Conservation (phyloP, 2,113 vertebrate genomes). For the Marmota monax region DNA sequence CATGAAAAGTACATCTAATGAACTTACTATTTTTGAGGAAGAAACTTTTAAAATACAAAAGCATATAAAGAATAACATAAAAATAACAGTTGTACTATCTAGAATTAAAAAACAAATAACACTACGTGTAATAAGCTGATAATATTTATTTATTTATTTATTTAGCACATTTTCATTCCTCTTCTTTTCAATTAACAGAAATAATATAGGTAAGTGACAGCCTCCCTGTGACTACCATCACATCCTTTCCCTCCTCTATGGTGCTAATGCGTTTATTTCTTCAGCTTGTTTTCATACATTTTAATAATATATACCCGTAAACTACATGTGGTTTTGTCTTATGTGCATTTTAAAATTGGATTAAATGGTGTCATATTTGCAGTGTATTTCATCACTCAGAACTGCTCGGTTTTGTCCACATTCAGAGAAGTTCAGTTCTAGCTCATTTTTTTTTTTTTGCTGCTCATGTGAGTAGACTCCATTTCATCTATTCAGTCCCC, state of each 20-base stretch:
- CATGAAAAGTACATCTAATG: background rate
- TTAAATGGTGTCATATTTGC: background rate
- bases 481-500: background rate
- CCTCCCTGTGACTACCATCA: background rate
- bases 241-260: background rate
- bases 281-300: background rate
- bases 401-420: slow-evolving; percentile 12
- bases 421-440: background rate
- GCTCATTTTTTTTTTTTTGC: background rate
- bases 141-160: background rate
- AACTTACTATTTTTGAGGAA: slow-evolving; percentile 8
- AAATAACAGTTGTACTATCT: background rate
- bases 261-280: background rate
- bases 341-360: slow-evolving; percentile 33
- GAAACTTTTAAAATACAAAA: background rate
- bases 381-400: background rate
- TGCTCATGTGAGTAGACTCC: background rate
- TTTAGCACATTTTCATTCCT: background rate
- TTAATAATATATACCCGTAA: background rate
- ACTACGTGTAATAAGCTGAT: background rate
- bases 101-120: slow-evolving; percentile 43
- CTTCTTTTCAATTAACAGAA: background rate
- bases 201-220: background rate
- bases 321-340: background rate
- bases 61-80: background rate